Base-by-base conservation (phyloP, 2,797 vertebrate species). In the Falco novaeseelandiae region DNA sequence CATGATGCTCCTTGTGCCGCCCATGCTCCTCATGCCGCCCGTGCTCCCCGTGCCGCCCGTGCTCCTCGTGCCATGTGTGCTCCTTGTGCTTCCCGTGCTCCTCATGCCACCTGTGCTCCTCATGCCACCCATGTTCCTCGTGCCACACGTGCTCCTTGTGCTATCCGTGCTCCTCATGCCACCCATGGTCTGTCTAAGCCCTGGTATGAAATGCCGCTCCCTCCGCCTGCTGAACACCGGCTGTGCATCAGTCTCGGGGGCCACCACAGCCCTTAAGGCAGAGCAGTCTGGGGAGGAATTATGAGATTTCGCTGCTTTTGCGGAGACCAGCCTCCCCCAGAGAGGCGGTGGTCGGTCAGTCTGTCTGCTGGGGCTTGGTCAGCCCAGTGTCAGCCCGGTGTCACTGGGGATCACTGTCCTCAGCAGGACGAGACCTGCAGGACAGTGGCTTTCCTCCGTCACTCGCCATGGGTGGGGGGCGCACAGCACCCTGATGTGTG, bases 381-480 rank as follows among this genome's bases (percentile, higher is more conserved):
- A 18, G 42, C 14, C 3, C 1, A 0, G 3, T 40, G 38, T 40
- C 38, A 18, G 42, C 14, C 3, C 1, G 0, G 3, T 6, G 32
- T 21, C 65, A 6, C 71, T 4, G 32, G 52, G 19, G 11, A 6
- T 55, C 40, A 4, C 21, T 12, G 10, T 5, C 44, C 5, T 6
- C 11, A 25, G 8, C 54, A 23, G 80, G 49, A 8, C 23, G 34
- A 38, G 40, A 49, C 25, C 71, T 26, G 19, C 27, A 9, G 79
- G 42, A 19, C 22, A 6, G 58, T 1, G 34, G 2, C 36, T 11
- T 69, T 44, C 51, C 46, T 54, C 2, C 1, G 21, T 12, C 19
- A 2, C 29, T 54, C 8, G 5, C 19, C 6, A 0, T 1, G 19
- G 49, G 5, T 15, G n/a, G 20, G 57, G 46, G 18, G 8, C 29